Percentiles rank a stretch among this genome's conserved stretches.
These are phyloP conservation scores for Spatulosminthurus flaviceps DNA, from an alignment of 2,888 invertebrate species.

Conservation along the genomic window DNA sequence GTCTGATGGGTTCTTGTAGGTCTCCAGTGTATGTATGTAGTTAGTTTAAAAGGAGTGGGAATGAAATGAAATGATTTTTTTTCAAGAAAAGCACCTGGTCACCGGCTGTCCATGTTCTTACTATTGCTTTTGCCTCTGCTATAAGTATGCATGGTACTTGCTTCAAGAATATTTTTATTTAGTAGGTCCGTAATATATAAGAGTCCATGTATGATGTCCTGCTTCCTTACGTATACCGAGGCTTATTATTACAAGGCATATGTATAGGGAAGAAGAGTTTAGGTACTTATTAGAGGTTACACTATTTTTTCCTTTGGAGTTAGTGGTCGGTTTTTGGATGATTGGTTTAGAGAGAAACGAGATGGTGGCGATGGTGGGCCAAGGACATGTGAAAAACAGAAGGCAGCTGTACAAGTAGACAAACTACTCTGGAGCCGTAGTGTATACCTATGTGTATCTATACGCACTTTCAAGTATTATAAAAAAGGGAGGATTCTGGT, in stretches of 20 bases:
- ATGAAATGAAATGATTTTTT: conserved; percentile 47
- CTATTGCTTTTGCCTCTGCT: no score
- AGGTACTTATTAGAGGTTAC: not conserved
- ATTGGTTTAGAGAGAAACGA: conserved; percentile 43
- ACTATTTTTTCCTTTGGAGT: conserved; percentile 24
- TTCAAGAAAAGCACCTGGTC: conserved; percentile 52
- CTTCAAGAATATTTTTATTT: no score
- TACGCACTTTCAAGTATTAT: no score
- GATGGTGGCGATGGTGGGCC: conserved; percentile 52
- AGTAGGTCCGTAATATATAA: no score
- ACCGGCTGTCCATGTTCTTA: conserved; percentile 50
- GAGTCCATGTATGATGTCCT: no score
- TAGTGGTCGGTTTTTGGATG: conserved; percentile 47
- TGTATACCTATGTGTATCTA: not conserved
- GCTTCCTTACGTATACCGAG: no score
- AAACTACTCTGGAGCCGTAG: conserved; percentile 29
- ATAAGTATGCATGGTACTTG: no score
- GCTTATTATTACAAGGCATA: no score
- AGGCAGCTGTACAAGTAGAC: conserved; percentile 54
- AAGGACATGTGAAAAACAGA: conserved; percentile 56
- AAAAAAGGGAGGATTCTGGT: no score
- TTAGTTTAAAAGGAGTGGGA: conserved; percentile 16
- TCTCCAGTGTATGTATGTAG: not conserved
- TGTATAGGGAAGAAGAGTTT: no score
- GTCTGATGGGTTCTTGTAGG: not conserved